Conservation (phyloP, 2,888 invertebrate genomes). For the Azorinus chamasolen region DNA sequence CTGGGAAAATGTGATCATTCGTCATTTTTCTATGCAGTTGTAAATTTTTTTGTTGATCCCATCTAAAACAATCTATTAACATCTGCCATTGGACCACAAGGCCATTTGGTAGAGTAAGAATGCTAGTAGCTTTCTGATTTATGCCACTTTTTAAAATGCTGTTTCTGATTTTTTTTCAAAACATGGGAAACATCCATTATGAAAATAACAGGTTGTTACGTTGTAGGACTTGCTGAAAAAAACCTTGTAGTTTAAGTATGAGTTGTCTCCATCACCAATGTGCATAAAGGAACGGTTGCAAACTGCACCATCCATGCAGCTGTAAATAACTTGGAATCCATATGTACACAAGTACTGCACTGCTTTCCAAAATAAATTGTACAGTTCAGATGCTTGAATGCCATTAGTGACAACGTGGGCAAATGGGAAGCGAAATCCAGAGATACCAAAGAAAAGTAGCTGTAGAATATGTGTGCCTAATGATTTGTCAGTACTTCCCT, state of each 20-base stretch:
- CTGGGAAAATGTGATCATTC: constrained; percentile 51
- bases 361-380: constrained; percentile 41
- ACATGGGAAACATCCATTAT: constrained; percentile 54
- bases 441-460: constrained; percentile 56
- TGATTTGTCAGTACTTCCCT: constrained; percentile 30
- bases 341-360: constrained; percentile 24
- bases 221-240: constrained; percentile 23
- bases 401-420: constrained; percentile 43
- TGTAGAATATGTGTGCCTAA: constrained; percentile 49
- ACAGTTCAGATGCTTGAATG: constrained; percentile 44
- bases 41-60: constrained; percentile 50
- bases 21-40: constrained; percentile 54
- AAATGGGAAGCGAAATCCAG: constrained; percentile 61
- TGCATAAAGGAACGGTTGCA: constrained; percentile 36
- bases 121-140: constrained; percentile 23
- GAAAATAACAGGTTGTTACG: constrained; percentile 33
- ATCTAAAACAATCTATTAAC: constrained; percentile 51
- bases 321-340: constrained; percentile 34
- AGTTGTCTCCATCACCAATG: constrained; percentile 16
- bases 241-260: constrained; percentile 15
- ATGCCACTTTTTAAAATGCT: constrained; percentile 53
- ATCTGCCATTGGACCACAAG: constrained; percentile 52
- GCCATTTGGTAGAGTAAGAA: constrained; percentile 15
- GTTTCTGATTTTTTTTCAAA: constrained; percentile 58
- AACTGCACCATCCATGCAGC: constrained; percentile 47